Evolutionary conservation across 2,888 invertebrate species (phyloP).

Genomic region (Ectemnius continuus): DNA sequence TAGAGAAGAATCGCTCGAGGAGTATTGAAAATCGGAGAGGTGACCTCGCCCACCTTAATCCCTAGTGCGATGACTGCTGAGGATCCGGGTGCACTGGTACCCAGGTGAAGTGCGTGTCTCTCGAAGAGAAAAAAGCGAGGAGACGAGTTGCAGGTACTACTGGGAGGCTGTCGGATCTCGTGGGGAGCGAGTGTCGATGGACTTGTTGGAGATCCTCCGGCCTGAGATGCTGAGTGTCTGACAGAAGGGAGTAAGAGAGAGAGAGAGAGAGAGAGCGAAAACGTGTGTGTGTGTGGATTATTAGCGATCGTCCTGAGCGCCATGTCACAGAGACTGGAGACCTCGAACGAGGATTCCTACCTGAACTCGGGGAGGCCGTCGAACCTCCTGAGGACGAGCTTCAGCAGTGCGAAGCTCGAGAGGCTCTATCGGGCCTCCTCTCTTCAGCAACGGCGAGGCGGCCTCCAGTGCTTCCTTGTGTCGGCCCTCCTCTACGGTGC

Average conservation of each 20-base stretch:
- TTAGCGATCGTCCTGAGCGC: constrained; percentile 24
- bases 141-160: too few species aligned
- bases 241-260: constrained; percentile 19
- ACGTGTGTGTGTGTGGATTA: too few species aligned
- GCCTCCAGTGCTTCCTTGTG: constrained; percentile 84
- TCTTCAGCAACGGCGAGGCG: constrained; percentile 85
- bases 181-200: too few species aligned
- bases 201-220: too few species aligned
- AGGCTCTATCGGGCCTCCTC: constrained; percentile 86
- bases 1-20: too few species aligned
- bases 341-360: constrained; percentile 76
- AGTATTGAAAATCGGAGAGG: not conserved
- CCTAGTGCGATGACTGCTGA: not conserved
- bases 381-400: constrained; percentile 78
- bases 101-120: not conserved
- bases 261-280: too few species aligned
- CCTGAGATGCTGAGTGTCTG: constrained; percentile 12
- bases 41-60: constrained; percentile 28
- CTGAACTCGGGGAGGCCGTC: constrained; percentile 74
- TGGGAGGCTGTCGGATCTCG: too few species aligned
- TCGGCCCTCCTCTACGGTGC: constrained; percentile 84
- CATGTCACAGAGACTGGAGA: constrained; percentile 69
- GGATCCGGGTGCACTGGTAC: not conserved
- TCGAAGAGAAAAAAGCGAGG: not conserved
- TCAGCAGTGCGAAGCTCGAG: constrained; percentile 83